Conservation (phyloP, 2,797 vertebrate species). For the Phylloscopus collybita region DNA sequence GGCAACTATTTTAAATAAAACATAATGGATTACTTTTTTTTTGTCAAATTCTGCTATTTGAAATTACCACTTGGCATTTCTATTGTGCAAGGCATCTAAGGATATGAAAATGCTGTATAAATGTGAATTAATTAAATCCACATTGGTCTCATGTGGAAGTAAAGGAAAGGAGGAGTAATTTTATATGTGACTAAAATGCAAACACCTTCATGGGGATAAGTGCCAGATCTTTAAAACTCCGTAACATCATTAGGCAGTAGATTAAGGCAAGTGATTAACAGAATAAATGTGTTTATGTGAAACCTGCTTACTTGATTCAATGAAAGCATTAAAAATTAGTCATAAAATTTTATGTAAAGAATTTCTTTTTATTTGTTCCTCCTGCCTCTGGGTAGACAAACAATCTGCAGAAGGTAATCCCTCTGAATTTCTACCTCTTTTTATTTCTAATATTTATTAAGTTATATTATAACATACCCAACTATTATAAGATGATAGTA, state of each 20-base stretch:
- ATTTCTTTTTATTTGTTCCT: neutral
- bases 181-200: neutral
- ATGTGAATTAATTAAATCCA: constrained; percentile 1
- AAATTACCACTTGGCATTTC: neutral
- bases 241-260: neutral
- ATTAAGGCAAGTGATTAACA: neutral
- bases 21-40: neutral
- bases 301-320: neutral
- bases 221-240: neutral
- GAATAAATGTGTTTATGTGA: neutral
- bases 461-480: neutral
- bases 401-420: neutral
- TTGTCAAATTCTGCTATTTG: neutral
- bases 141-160: neutral
- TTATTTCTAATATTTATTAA: neutral
- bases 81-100: neutral
- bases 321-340: neutral
- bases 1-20: neutral
- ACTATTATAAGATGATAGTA: neutral
- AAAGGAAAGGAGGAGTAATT: neutral
- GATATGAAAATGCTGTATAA: neutral
- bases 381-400: neutral
- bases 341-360: neutral
- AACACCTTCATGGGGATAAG: neutral
- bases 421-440: neutral